These are phyloP conservation scores for Drepanosiphum platanoidis DNA, from an alignment of 2,888 invertebrate species.

Conservation along the genomic window DNA sequence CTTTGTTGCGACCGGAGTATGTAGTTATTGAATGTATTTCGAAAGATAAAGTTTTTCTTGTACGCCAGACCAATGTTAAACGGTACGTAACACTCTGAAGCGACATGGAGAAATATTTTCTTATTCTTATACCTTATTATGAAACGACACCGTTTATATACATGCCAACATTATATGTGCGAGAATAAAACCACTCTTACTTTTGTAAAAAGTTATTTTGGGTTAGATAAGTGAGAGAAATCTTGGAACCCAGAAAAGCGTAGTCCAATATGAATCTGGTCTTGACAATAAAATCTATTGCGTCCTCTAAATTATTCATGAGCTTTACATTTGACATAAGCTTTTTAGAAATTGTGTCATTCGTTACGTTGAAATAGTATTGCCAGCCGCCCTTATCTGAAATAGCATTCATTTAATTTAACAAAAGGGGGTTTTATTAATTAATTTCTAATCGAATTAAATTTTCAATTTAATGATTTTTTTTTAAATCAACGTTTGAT, in stretches of 20 bases:
- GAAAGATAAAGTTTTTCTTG: slow-evolving; percentile 75
- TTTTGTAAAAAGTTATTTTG: slow-evolving; percentile 76
- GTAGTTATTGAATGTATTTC: slow-evolving; percentile 72
- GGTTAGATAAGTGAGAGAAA: slow-evolving; percentile 78
- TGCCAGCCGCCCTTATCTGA: slow-evolving; percentile 82
- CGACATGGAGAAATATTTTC: slow-evolving; percentile 73
- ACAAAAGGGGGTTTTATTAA: too few relatives aligned
- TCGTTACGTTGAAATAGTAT: slow-evolving; percentile 77
- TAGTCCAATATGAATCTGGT: slow-evolving; percentile 77
- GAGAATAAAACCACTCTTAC: slow-evolving; percentile 67
- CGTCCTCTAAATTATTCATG: slow-evolving; percentile 75
- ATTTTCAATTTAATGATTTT: not conserved
- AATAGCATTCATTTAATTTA: not conserved
- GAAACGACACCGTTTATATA: too few relatives aligned
- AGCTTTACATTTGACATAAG: slow-evolving; percentile 76
- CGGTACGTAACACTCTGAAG: slow-evolving; percentile 79
- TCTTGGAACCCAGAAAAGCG: slow-evolving; percentile 79
- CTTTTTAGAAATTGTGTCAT: slow-evolving; percentile 73
- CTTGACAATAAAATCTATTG: slow-evolving; percentile 78
- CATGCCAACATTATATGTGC: too few relatives aligned
- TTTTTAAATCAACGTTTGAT: too few relatives aligned
- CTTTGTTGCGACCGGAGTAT: slow-evolving; percentile 74
- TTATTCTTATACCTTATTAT: slow-evolving; percentile 66
- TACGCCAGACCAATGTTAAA: slow-evolving; percentile 76
- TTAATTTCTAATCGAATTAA: not conserved